Evolutionary conservation across 2,113 vertebrate genomes (phyloP).

Genomic region (Pelmatolapia mariae): DNA sequence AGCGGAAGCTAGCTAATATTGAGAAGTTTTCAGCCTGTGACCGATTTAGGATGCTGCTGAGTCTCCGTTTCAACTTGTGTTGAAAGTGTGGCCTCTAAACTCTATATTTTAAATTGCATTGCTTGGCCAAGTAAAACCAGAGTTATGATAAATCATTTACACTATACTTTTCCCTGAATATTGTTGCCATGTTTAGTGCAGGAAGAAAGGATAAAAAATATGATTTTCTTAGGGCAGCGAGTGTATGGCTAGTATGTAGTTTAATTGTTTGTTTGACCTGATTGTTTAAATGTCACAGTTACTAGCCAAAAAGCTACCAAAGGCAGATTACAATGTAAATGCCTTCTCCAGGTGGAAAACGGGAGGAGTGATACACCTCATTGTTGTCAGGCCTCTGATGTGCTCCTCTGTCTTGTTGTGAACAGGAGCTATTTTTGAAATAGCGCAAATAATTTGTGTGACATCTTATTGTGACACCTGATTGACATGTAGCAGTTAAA

Average conservation of each 20-base stretch:
- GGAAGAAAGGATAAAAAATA: neutral
- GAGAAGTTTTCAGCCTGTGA: neutral
- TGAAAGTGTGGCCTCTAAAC: neutral
- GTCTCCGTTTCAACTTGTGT: neutral
- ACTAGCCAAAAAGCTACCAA: neutral
- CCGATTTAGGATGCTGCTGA: neutral
- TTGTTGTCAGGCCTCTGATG: neutral
- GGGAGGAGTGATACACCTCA: neutral
- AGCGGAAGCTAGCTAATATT: neutral
- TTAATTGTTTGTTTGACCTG: neutral
- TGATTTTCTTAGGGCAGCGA: neutral
- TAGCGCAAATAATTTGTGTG: neutral
- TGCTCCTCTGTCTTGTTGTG: neutral
- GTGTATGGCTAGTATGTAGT: neutral
- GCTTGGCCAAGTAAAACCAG: neutral
- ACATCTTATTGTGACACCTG: neutral
- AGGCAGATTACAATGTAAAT: neutral
- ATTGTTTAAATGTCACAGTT: neutral
- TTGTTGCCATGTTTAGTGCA: neutral
- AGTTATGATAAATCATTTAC: neutral
- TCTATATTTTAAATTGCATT: neutral
- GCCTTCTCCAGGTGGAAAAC: neutral
- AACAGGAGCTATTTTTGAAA: neutral
- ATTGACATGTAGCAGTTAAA: neutral
- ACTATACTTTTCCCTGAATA: neutral